Percentiles rank a stretch among this genome's conserved stretches.
These are phyloP conservation scores for Lasioglossum marginatum DNA, from an alignment of 2,888 invertebrate genomes.

Conservation along the genomic window DNA sequence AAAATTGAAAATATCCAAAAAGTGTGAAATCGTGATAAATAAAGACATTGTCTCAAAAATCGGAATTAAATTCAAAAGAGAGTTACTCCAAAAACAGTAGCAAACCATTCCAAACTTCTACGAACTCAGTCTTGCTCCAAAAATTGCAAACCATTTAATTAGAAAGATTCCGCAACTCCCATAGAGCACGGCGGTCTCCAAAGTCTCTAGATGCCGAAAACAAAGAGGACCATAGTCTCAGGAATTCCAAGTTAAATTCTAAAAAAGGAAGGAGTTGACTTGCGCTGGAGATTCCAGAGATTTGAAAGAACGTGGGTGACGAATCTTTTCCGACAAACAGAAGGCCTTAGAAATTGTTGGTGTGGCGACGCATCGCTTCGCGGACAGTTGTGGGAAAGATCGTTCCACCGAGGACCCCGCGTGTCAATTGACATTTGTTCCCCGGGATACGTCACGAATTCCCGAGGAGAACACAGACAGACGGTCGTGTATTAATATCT, in stretches of 20 bases:
- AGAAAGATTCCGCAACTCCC: background rate
- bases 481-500: conserved; percentile 57
- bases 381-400: conserved; percentile 65
- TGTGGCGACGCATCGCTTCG: conserved; percentile 1
- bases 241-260: background rate
- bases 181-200: background rate
- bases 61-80: background rate
- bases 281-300: background rate
- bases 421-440: conserved; percentile 77
- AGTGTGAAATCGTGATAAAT: background rate
- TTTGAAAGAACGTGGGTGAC: conserved; percentile 10
- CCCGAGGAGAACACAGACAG: conserved; percentile 49
- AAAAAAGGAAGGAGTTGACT: background rate
- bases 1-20: background rate
- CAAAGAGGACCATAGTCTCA: background rate
- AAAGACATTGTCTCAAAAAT: background rate
- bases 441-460: conserved; percentile 69
- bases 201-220: background rate
- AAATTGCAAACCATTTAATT: background rate
- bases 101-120: too few relatives aligned
- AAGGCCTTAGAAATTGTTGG: background rate
- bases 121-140: background rate
- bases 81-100: too few relatives aligned
- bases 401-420: conserved; percentile 63
- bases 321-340: background rate